Evolutionary conservation across 2,888 invertebrate species (phyloP), one percentile per base, ranked within the genome.

Genomic region (Metellina segmentata): DNA sequence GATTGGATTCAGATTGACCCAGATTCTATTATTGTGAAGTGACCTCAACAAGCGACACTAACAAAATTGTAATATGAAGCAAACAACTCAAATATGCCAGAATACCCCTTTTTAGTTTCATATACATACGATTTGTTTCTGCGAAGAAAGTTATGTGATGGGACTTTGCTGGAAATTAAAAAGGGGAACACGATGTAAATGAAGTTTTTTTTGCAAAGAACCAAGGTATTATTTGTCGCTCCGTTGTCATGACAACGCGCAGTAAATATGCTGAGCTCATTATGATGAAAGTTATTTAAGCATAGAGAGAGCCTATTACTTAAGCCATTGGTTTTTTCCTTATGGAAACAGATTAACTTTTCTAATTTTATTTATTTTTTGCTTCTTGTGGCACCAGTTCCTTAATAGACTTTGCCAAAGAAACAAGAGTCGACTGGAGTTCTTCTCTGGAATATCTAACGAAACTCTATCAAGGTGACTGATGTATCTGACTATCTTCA

Each of bases 251-350:
- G 61, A 16, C 61, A 9, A 61, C 61, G 9, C 13, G 61, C 61
- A 16, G 9, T 61, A 61, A 61, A 61, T 61, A 61, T 61, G 61
- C 61, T 61, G 13, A 61, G 61, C 61, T 61, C 61, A 61, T 61
- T 61, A 61, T 61, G 61, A 61, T 61, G 61, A 61, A 61, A 61
- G 61, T 61, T 61, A 61, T 61, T 61, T 61, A 61, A 61, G 61
- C 61, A 61, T 61, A 61, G 61, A 61, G 61, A 61, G 9, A 61
- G 61, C 61, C 61, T 61, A 61, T 61, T 61, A 61, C 61, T 61
- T 61, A 61, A 61, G 61, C 61, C 16, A 61, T 61, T 61, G 61
- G 61, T 61, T 61, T 34, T 34, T 34, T 4, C 34, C 61, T 11
- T 61, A 61, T 61, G 61, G 61, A 61, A 61, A 61, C 61, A 61